Base-by-base conservation (phyloP, 2,888 invertebrate species). In the Eilema depressum region DNA sequence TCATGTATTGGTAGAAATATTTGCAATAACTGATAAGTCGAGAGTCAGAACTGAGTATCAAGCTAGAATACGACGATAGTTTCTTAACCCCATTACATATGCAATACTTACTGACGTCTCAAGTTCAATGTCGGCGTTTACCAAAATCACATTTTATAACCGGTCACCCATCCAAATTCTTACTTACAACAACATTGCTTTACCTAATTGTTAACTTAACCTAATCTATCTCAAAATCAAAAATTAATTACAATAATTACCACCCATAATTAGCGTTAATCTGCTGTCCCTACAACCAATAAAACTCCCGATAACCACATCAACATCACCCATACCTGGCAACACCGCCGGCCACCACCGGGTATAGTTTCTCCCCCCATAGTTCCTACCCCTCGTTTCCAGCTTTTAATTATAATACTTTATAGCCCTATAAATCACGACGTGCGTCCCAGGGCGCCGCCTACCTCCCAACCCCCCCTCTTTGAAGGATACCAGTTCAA, bases 361-460 rank as follows among this genome's bases (percentile, higher is more conserved):
- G 88, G 85, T 80, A 87, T 92, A 92, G 93, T 93, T 92, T 91
- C 85, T 85, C 87, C 86, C 86, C 90, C 88, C 89, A 91, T 93
- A 94, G 94, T 94, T 94, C 92, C 92, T 87, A 91, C 93, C 79
- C 86, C 88, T 84, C 86, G 85, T 83, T 83, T 85, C 89, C 89
- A 91, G 96, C 96, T 96, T 97, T 97, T 97, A 97, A 97, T 97
- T 97, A 97, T 97, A 97, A 97, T 97, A 97, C 96, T 97, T 97
- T 97, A 97, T 97, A 96, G 96, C 96, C 96, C 96, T 96, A 97
- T 97, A 97, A 97, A 97, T 97, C 97, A 97, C 93, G 90, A 85
- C 85, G 88, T 84, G 91, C 93, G 93, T 92, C 93, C 95, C 92
- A 90, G 88, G 88, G 85, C 86, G 88, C 89, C 88, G 81, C 87